Evolutionary conservation across 2,888 invertebrate genomes (phyloP), one percentile per base, ranked within the genome.

Genomic region (Drosophila flavopinicola): DNA sequence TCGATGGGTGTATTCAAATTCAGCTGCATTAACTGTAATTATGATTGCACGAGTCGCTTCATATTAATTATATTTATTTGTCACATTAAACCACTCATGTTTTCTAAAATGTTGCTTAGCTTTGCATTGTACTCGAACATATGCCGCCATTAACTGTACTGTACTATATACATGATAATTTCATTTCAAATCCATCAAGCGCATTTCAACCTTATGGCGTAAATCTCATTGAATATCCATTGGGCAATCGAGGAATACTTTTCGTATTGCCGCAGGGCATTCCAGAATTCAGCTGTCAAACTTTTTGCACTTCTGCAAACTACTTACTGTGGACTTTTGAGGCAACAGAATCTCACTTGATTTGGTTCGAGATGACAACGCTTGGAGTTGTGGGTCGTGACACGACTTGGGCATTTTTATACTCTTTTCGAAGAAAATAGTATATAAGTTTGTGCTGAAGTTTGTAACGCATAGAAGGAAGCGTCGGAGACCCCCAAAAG

Each of bases 131-230:
- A 17, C 10, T 37, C 10, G 6, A 0, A 17, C 37, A 38, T 10
- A 38, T 52, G 52, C 3, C 7, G 7, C 1, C 25, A 15, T 49
- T 49, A 30, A 44, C 6, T 30, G n/a, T n/a, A 30, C 6, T 24
- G 24, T 30, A 17, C 6, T 35, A 6, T 7, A 11, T 13, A 5
- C 9, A 25, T 9, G 42, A 3, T 10, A 51, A 42, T 25, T 45
- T n/a, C 7, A 48, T 58, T 64, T 6, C 7, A 58, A 52, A 57
- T 54, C 51, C 52, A 41, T 66, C 35, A 44, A 49, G 30, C 52
- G 47, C 11, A 38, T 52, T 54, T 41, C 27, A 6, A 65, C 78
- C 78, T 85, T 85, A 75, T 85, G 78, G 75, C 78, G 72, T 66
- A 68, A 66, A 72, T 68, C 63, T 38, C 69, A 71, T 45, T 57